Conservation (phyloP, 2,113 vertebrate genomes). For the Mus spicilegus region DNA sequence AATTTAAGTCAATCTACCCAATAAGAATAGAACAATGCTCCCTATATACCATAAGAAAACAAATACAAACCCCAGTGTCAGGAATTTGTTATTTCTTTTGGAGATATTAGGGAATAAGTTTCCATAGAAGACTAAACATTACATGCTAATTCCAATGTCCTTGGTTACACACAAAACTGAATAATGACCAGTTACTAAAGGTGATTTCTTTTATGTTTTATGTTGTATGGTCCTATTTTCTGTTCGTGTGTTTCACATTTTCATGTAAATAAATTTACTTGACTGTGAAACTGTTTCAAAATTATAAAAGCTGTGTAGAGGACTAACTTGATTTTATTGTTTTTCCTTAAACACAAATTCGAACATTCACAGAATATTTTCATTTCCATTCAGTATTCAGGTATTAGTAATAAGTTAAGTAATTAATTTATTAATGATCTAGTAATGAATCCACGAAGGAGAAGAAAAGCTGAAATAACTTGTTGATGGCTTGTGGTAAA, state of each 20-base stretch:
- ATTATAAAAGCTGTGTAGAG: not conserved
- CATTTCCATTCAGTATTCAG: not conserved
- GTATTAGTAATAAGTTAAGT: not conserved
- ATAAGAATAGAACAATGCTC: not conserved
- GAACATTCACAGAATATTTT: not conserved
- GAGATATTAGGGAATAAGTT: not conserved
- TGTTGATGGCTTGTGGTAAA: not conserved
- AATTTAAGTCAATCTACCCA: not conserved
- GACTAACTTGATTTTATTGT: not conserved
- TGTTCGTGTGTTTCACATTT: not conserved
- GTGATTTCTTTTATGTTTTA: not conserved
- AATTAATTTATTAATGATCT: too few species aligned
- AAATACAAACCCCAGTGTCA: not conserved
- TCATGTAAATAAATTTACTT: not conserved
- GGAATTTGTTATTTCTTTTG: not conserved
- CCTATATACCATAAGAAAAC: not conserved
- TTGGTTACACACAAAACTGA: too few species aligned
- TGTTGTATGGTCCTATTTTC: too few species aligned
- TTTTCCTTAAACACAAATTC: not conserved
- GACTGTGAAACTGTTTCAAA: not conserved
- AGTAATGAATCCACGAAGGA: not conserved
- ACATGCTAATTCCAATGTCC: not conserved
- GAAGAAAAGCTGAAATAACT: not conserved
- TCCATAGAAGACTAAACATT: not conserved
- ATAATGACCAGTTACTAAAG: not conserved